phyloP scores from a whole-genome alignment of 2,797 vertebrate genomes.

The Centroberyx gerrardi region DNA sequence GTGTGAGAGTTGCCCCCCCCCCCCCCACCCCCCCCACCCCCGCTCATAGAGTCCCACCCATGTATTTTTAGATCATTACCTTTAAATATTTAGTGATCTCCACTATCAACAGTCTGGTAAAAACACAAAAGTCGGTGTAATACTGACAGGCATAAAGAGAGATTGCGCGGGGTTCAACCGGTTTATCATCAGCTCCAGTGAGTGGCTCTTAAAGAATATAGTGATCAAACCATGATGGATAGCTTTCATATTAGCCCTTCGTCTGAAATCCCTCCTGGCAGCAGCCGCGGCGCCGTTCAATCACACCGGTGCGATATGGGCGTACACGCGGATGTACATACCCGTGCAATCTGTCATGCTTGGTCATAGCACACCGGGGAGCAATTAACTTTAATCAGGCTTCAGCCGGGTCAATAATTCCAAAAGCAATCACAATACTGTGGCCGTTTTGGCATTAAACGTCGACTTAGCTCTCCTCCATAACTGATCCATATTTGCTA shows the following conservation, averaged over 20 bases:
- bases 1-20: not conserved
- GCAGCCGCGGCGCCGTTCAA: conserved; percentile 59
- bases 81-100: conserved; percentile 36
- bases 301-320: conserved; percentile 44
- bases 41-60: no score
- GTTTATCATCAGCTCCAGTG: conserved; percentile 56
- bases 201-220: conserved; percentile 57
- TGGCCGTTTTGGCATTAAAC: conserved; percentile 54
- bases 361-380: conserved; percentile 63
- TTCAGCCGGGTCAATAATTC: conserved; percentile 70
- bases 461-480: conserved; percentile 23
- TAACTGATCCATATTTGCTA: conserved; percentile 39
- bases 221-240: conserved; percentile 74
- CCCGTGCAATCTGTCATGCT: conserved; percentile 65
- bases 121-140: not conserved
- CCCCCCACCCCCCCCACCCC: no score
- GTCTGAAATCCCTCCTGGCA: conserved; percentile 56
- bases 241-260: conserved; percentile 63
- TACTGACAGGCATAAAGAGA: conserved; percentile 13
- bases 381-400: conserved; percentile 77
- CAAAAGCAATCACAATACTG: conserved; percentile 69
- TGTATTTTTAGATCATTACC: conserved; percentile 27
- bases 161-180: conserved; percentile 41
- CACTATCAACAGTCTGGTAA: not conserved
- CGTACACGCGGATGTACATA: conserved; percentile 55